Base-by-base conservation (phyloP, 2,888 invertebrate genomes). In the Prenolepis imparis region DNA sequence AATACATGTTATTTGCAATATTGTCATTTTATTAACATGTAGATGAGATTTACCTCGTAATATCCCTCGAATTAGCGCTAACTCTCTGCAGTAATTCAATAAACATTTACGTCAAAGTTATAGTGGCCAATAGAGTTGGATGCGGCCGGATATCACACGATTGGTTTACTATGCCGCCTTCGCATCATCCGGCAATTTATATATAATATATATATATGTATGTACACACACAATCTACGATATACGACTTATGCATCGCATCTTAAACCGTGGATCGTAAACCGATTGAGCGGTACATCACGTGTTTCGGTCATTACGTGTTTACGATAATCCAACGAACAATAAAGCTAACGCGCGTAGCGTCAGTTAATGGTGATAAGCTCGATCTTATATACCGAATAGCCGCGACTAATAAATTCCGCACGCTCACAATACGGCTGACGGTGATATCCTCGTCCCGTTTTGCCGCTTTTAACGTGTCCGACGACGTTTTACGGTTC, bases 191-290 rank as follows among this genome's bases (percentile, higher is more conserved):
- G 32, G 32, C 52, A 36, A 36, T 36, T 36, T 36, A 36, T 36
- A 36, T 36, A 36, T 36, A 32, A 36, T 36, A 36, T 36, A 5
- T 3, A 36, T 0, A 4, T 3, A 36, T 3, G 4, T 3, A 36
- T n/a, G n/a, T 18, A n/a, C 48, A 8, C n/a, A n/a, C 48, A 8
- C 64, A 21, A 24, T 67, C 48, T 44, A 8, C 41, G 12, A 73
- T 82, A 73, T 82, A 85, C 67, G 83, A 85, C 85, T 85, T 85
- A 77, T 81, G 85, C 83, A 83, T 87, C 83, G 84, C 75, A 88
- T 88, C 86, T 67, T 86, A 52, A 52, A 52, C 8, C 64, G 73
- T 72, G 74, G 63, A 11, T 82, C 82, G 57, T 81, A 88, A 86
- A 86, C 82, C 15, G 68, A 86, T 68, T 75, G 80, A 63, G 36